Evolutionary conservation across 1,140 invertebrate species (phyloP).

Genomic region (Penaeus chinensis): DNA sequence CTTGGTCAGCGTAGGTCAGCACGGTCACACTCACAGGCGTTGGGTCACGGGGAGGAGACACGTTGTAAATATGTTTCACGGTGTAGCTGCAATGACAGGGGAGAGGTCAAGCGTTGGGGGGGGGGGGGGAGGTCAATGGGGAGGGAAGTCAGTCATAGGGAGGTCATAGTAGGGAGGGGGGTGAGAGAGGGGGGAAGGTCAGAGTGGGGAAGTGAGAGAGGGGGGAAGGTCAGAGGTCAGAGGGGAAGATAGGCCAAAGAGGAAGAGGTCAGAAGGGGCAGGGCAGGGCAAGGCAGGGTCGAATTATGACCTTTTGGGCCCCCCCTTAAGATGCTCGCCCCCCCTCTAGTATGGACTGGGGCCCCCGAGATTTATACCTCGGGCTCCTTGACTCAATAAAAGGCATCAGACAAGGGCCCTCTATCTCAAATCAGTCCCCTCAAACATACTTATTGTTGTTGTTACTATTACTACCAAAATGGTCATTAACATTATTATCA

Average conservation of each 20-base stretch:
- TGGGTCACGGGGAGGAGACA: slow-evolving; percentile 70
- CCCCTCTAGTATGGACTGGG: too few species aligned
- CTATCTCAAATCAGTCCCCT: too few species aligned
- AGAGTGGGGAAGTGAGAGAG: background rate
- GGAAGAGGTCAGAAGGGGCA: background rate
- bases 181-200: background rate
- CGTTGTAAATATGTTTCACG: slow-evolving; percentile 69
- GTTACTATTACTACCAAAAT: too few species aligned
- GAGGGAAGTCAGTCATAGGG: background rate
- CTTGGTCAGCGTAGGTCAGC: slow-evolving; percentile 72
- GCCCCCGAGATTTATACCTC: too few species aligned
- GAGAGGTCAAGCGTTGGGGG: background rate
- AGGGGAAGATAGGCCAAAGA: background rate
- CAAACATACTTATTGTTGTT: too few species aligned
- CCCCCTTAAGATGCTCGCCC: too few species aligned
- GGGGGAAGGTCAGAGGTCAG: background rate
- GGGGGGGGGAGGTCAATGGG: background rate
- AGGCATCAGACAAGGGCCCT: too few species aligned
- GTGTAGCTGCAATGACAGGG: slow-evolving; percentile 68
- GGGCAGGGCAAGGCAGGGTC: too few species aligned
- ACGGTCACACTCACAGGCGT: slow-evolving; percentile 72
- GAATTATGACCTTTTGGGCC: too few species aligned
- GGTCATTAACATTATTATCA: too few species aligned
- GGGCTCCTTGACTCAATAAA: too few species aligned
- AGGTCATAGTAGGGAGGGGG: background rate